Conservation (phyloP, 2,888 invertebrate genomes). For the Clistopyga incitator region DNA sequence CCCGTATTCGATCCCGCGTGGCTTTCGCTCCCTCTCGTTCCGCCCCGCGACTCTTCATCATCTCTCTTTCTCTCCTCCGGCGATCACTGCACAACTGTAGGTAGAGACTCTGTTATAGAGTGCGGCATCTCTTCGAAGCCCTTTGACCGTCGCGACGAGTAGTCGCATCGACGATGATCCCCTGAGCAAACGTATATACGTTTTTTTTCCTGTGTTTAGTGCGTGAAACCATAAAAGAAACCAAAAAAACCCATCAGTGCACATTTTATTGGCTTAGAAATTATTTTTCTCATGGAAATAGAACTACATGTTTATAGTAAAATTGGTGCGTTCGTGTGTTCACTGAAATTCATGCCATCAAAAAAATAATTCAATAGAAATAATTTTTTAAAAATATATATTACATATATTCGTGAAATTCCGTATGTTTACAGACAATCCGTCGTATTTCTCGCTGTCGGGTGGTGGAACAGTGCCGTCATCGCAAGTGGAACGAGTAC, state of each 20-base stretch:
- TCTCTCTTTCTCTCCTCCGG: constrained; percentile 48
- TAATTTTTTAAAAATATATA: neutral
- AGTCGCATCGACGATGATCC: constrained; percentile 57
- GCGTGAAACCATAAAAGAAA: constrained; percentile 3
- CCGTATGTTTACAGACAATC: constrained; percentile 88
- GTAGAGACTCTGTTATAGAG: constrained; percentile 57
- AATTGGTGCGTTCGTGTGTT: constrained; percentile 3
- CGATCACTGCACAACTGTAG: constrained; percentile 44
- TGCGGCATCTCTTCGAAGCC: constrained; percentile 62
- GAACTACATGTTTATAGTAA: neutral
- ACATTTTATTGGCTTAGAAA: neutral
- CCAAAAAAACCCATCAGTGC: constrained; percentile 7
- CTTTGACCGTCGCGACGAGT: constrained; percentile 65
- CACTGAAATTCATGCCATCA: neutral
- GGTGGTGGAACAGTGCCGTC: constrained; percentile 80
- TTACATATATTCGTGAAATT: constrained; percentile 5
- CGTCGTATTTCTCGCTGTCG: constrained; percentile 90
- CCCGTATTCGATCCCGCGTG: constrained; percentile 65
- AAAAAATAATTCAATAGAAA: neutral
- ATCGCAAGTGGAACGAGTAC: constrained; percentile 55
- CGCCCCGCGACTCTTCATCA: constrained; percentile 30
- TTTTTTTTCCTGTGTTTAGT: neutral
- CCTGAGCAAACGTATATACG: constrained; percentile 33
- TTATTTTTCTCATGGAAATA: neutral
- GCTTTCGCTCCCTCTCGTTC: constrained; percentile 44